Percentiles rank a stretch among this genome's conserved stretches.
phyloP scores from a whole-genome alignment of 1,140 invertebrate species.

The Cydia amplana region DNA sequence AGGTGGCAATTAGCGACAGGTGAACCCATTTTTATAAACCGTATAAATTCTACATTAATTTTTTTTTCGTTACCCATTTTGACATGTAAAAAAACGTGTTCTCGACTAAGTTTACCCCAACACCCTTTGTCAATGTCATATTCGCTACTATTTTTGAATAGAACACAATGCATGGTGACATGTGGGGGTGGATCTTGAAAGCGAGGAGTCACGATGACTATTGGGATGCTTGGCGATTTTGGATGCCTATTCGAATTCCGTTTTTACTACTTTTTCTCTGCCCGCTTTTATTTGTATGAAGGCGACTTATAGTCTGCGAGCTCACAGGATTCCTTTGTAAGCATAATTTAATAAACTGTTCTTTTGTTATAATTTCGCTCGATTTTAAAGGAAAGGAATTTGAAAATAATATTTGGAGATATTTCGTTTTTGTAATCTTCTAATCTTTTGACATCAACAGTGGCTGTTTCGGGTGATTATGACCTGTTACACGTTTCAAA shows the following conservation, averaged over 20 bases:
- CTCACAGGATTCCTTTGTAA: constrained; percentile 39
- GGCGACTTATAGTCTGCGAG: constrained; percentile 64
- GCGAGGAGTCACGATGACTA: constrained; percentile 66
- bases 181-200: constrained; percentile 55
- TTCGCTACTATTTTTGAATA: constrained; percentile 68
- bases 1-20: constrained; percentile 78
- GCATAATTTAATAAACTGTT: constrained; percentile 47
- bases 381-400: background rate
- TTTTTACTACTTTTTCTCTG: constrained; percentile 52
- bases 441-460: background rate
- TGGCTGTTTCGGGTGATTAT: background rate
- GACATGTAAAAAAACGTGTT: constrained; percentile 55
- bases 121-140: constrained; percentile 73
- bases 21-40: constrained; percentile 59
- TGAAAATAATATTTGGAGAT: background rate
- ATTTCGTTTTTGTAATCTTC: background rate
- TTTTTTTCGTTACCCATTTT: constrained; percentile 52
- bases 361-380: constrained; percentile 2
- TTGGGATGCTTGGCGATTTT: constrained; percentile 45
- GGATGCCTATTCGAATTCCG: constrained; percentile 43
- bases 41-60: constrained; percentile 69
- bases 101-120: constrained; percentile 59
- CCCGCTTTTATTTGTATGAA: constrained; percentile 56
- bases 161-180: constrained; percentile 69
- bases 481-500: background rate